Conservation (phyloP, 1,140 invertebrate genomes). For the Mylabris phalerata region DNA sequence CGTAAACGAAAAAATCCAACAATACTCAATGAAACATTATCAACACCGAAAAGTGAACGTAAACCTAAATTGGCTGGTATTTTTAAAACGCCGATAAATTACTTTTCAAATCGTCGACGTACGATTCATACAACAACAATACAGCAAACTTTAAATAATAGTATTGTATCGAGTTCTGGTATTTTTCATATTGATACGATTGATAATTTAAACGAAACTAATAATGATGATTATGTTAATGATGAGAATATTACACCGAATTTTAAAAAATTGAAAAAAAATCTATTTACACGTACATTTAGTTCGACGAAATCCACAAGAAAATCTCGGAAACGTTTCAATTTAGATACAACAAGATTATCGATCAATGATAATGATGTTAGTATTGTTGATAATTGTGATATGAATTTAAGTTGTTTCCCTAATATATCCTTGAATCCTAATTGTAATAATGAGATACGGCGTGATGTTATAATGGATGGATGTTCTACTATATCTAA, state of each 20-base stretch:
- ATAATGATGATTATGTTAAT: neutral
- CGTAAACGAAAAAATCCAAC: slow-evolving; percentile 34
- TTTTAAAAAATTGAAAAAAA: slow-evolving; percentile 32
- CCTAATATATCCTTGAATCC: slow-evolving; percentile 35
- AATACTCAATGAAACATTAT: no score
- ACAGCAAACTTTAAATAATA: slow-evolving; percentile 34
- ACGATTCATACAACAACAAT: slow-evolving; percentile 33
- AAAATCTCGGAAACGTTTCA: slow-evolving; percentile 20
- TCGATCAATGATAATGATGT: slow-evolving; percentile 27
- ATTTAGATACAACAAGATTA: slow-evolving; percentile 29
- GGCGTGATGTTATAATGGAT: no score
- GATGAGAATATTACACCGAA: slow-evolving; percentile 8
- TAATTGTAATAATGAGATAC: slow-evolving; percentile 19
- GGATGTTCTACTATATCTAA: no score
- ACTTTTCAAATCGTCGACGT: slow-evolving; percentile 37
- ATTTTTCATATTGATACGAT: slow-evolving; percentile 36
- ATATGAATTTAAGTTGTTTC: slow-evolving; percentile 37
- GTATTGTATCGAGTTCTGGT: slow-evolving; percentile 35
- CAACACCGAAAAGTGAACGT: slow-evolving; percentile 32
- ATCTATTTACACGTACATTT: slow-evolving; percentile 37
- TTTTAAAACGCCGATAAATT: slow-evolving; percentile 38
- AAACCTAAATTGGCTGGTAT: slow-evolving; percentile 33
- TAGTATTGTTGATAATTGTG: slow-evolving; percentile 10
- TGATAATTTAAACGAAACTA: slow-evolving; percentile 28
- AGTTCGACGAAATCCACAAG: slow-evolving; percentile 35